Base-by-base conservation (phyloP, 2,797 vertebrate genomes). In the Pantherophis alleghaniensis region DNA sequence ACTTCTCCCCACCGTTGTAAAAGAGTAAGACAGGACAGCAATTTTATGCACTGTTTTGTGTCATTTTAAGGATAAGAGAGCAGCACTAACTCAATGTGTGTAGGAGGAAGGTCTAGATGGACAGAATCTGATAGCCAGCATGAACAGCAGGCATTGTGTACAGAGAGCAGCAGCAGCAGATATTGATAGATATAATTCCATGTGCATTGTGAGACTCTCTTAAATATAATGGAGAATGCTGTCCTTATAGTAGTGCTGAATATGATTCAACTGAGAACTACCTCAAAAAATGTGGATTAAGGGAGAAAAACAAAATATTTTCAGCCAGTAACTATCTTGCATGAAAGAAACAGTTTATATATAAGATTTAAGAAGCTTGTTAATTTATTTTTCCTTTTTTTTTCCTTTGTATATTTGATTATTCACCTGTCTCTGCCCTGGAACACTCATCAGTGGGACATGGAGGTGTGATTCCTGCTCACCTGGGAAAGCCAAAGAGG, bases 381-480 rank as follows among this genome's bases (percentile, higher is more conserved):
- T 53, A 20, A 4, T 91, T 47, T 66, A 74, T 88, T 86, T 22
- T 74, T 69, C 53, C 37, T 20, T 90, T 47, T 56, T 56, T 51
- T 12, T 55, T 2, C 12, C 42, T 79, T 69, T 26, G 28, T 66
- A 7, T 88, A 11, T 0, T 0, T 0, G 0, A 74, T 89, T 74
- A 90, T 37, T 3, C 13, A 0, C 0, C 1, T 69, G 9, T 0
- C 14, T 92, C 56, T 59, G 2, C 2, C 20, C 0, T 20, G n/a
- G 87, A 37, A 0, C 11, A 0, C 88, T 51, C 18, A 22, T n/a
- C 92, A 97, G 97, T 0, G 97, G 97, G 22, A 97, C 93, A 0
- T 98, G 97, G 97, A 93, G 60, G 32, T 98, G 97, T 1, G 18
- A 91, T n/a, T 96, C 94, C 42, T 98, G 97, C 5, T 87, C 87